These are phyloP conservation scores for Malachius bipustulatus DNA, from an alignment of 2,888 invertebrate genomes.

Conservation along the genomic window DNA sequence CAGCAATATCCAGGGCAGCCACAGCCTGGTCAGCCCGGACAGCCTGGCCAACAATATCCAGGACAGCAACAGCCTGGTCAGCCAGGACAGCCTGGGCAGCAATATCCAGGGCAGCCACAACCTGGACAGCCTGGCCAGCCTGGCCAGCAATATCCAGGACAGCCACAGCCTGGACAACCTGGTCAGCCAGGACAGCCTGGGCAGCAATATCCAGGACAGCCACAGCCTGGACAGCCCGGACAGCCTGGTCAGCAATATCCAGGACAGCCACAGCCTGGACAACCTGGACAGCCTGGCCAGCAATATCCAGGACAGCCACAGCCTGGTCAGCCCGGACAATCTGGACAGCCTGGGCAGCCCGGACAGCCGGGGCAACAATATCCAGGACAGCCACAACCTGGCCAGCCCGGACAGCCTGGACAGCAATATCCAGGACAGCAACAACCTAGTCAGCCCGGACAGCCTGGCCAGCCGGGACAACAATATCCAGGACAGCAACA, in stretches of 20 bases:
- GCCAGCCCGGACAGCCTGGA: background rate
- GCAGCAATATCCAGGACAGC: background rate
- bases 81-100: background rate
- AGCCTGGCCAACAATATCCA: too few relatives aligned
- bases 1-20: too few relatives aligned
- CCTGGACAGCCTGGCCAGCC: background rate
- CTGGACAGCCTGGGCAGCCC: background rate
- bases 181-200: background rate
- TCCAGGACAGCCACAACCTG: background rate
- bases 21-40: background rate
- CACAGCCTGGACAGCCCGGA: background rate
- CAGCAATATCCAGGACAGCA: background rate
- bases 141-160: background rate
- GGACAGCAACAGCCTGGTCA: too few relatives aligned
- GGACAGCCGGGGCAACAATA: background rate
- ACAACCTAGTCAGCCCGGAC: constrained; percentile 1
- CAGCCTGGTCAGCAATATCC: background rate
- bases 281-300: too few relatives aligned
- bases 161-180: background rate
- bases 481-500: background rate
- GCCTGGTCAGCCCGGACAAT: too few relatives aligned
- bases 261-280: too few relatives aligned
- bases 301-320: too few relatives aligned
- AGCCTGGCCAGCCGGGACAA: background rate
- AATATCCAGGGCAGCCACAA: background rate